Base-by-base conservation (phyloP, 2,113 vertebrate species). In the Sinocyclocheilus anophthalmus region DNA sequence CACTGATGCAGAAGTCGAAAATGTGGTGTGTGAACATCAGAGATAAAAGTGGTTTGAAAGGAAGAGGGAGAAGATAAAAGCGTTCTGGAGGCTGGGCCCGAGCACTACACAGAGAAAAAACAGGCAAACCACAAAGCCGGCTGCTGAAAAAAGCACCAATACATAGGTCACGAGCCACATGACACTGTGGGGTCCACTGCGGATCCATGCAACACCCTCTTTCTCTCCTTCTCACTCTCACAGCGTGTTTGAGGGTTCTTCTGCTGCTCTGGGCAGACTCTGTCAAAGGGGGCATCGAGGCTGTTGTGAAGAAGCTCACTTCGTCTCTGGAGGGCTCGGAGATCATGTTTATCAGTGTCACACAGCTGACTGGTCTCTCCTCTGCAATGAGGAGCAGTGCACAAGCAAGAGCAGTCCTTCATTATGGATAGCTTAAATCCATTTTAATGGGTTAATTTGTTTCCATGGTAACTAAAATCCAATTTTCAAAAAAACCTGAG, bases 21-120 rank as follows among this genome's bases (percentile, higher is more conserved):
- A 82, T 53, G 63, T 5, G 39, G 10, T 30, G 20, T 57, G 53
- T 59, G 53, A 55, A 59, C 30, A 79, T 79, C 53, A 79, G 81
- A 57, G 45, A 83, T 22, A 13, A 72, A n/a, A 81, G 79, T 16
- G 45, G 10, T 3, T 6, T 26, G 37, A 81, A 45, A 70, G 3
- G 24, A 53, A 13, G 39, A 3, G 16, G 14, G 45, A n/a, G 30
- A 72, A 72, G 48, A 83, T 70, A 39, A 83, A 83, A 83, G 81
- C 24, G 1, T 12, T 37, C 26, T 70, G 16, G 22, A 70, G 26
- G 57, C 53, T 42, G 78, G 42, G 65, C 26, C 7, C 0, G 13
- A 48, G 9, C 39, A 33, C 33, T 16, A 83, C 81, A 65, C 24
- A 55, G 11, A 55, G 16, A 57, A 55, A 83, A 50, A 11, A 37